These are phyloP conservation scores for Muscicapa adusta DNA, from an alignment of 2,113 vertebrate genomes.

Conservation along the genomic window DNA sequence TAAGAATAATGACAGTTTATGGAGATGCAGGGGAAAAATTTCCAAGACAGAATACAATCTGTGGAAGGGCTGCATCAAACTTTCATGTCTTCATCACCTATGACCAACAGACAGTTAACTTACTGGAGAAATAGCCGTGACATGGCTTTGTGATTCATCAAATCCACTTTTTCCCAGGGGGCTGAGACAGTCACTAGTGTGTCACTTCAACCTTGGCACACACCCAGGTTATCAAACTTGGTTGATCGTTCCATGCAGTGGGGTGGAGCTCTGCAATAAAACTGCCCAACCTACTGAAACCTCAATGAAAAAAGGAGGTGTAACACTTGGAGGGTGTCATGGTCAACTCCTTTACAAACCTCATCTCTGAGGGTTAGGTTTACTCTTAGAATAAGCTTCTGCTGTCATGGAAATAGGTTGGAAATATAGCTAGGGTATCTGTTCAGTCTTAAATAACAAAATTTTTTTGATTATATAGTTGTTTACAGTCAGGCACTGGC, in stretches of 20 bases:
- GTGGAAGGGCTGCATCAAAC: background rate
- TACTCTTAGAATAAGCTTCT: background rate
- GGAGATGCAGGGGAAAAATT: background rate
- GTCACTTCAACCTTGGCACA: slow-evolving; percentile 9
- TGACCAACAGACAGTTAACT: background rate
- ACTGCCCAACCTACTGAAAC: background rate
- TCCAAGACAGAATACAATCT: background rate
- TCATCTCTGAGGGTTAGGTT: background rate
- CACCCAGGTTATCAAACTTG: background rate
- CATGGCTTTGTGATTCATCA: background rate
- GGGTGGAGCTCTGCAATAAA: background rate
- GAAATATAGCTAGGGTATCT: background rate
- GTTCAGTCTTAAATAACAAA: background rate
- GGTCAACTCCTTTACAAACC: background rate
- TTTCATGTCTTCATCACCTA: background rate
- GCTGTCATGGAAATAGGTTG: background rate
- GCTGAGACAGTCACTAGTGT: background rate
- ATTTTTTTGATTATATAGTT: background rate
- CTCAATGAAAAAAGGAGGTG: background rate
- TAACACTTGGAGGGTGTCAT: background rate
- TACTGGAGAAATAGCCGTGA: slow-evolving; percentile 5
- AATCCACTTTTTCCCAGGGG: background rate
- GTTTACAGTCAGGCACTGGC: background rate
- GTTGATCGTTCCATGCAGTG: background rate
- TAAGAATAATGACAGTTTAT: background rate